Base-by-base conservation (phyloP, 2,797 vertebrate genomes). In the Gila robusta region DNA sequence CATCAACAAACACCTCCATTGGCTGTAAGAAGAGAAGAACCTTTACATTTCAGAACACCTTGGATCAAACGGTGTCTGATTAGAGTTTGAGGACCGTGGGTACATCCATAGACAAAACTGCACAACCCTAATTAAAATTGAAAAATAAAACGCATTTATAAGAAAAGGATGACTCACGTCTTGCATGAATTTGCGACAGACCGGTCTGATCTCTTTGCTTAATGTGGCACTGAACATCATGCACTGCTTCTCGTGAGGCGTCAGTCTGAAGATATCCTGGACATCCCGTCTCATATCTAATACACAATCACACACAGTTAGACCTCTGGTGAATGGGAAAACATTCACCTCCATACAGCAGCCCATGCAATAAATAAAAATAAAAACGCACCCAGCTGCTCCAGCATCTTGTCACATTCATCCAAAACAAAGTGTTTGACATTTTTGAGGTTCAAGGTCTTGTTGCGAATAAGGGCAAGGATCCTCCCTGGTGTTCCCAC, bases 1-100 rank as follows among this genome's bases (percentile, higher is more conserved):
- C 97, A 0, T 98, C 97, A 89, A 98, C 97, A 92, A 98, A 98
- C 56, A 98, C 97, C 87, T 98, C 97, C 97, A 98, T 98, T 28
- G 97, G 97, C 97, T 98, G 89, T 26, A 67, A 37, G 6, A 54
- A 8, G 4, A 72, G n/a, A 21, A 11, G 19, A 10, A 83, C n/a
- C 5, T 17, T 62, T 26, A 47, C 10, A 72, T 14, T 49, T 23
- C 56, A 5, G 64, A 32, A 59, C 17, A 85, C 79, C 2, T 39
- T 73, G 12, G 5, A 64, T 66, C 28, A 32, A 62, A 62, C 23
- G 0, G 1, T 62, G 12, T 62, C 14, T 8, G 62, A 3, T 86
- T 10, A 69, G 11, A 56, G 39, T 1, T 74, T 35, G 19, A 76
- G 28, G 19, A 14, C 21, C 35, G 39, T 19, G 16, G 39, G 19